Evolutionary conservation across 2,888 invertebrate species (phyloP).

Genomic region (Seladonia tumulorum): DNA sequence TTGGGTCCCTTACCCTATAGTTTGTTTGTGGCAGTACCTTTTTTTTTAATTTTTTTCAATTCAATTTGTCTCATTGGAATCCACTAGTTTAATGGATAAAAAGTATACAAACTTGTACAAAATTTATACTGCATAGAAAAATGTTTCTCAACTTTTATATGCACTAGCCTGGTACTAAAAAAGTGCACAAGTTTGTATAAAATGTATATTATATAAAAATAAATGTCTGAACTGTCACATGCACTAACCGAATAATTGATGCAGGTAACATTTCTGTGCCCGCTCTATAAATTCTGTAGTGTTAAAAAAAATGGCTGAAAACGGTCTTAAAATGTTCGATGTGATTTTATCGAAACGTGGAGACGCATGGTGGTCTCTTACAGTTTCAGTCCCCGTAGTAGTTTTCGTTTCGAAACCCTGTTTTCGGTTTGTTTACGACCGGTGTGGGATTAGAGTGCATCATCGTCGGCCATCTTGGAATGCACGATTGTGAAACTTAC

Average conservation of each 20-base stretch:
- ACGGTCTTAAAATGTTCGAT: neutral
- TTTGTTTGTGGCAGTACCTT: no score
- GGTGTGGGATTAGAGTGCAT: conserved; percentile 2
- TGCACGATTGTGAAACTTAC: conserved; percentile 53
- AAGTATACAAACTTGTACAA: no score
- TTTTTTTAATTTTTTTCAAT: no score
- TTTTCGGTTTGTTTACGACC: neutral
- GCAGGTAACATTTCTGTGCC: neutral
- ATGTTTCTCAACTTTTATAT: no score
- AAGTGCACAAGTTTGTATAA: neutral
- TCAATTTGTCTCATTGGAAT: no score
- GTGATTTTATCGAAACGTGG: neutral
- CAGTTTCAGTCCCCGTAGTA: neutral
- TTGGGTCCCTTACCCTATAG: no score
- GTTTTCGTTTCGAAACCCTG: neutral
- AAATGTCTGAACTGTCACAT: neutral
- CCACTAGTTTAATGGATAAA: no score
- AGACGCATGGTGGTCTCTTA: neutral
- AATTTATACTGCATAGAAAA: no score
- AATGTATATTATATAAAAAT: neutral
- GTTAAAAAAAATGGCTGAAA: neutral
- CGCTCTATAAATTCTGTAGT: no score
- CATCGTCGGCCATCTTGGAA: conserved; percentile 20
- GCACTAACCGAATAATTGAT: neutral
- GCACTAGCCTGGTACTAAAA: no score